Evolutionary conservation across 1,140 invertebrate species (phyloP).

Genomic region (Lanistes nyassanus): DNA sequence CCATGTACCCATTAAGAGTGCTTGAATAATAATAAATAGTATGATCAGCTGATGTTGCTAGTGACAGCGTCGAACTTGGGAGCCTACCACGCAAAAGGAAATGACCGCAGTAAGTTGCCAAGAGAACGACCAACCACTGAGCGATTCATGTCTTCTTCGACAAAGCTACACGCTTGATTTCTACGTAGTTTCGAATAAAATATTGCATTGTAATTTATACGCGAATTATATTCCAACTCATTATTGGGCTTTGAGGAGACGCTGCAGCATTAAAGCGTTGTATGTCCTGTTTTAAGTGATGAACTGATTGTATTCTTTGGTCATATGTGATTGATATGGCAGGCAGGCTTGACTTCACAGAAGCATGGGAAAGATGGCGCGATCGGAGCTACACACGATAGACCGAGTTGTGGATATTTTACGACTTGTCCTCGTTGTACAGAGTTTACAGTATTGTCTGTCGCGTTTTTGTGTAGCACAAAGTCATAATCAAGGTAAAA

Average conservation of each 20-base stretch:
- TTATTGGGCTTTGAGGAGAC: too few species aligned
- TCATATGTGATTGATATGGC: background rate
- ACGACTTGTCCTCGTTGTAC: conserved; percentile 60
- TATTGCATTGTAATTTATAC: background rate
- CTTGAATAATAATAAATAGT: too few species aligned
- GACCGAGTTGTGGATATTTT: conserved; percentile 60
- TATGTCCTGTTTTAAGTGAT: background rate
- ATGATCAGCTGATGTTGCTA: too few species aligned
- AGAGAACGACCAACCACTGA: conserved; percentile 46
- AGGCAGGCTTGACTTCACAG: conserved; percentile 34
- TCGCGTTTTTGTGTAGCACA: conserved; percentile 60
- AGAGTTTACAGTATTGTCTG: conserved; percentile 54
- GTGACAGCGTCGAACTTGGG: conserved; percentile 9
- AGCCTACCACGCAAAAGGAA: conserved; percentile 28
- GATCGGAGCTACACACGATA: conserved; percentile 57
- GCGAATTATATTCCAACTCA: too few species aligned
- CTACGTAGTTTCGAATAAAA: conserved; percentile 33
- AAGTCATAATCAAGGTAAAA: conserved; percentile 65
- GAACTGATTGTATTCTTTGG: background rate
- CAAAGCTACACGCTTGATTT: conserved; percentile 25
- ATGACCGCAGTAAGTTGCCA: conserved; percentile 41
- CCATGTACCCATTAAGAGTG: background rate
- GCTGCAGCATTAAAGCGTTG: too few species aligned
- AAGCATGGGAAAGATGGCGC: conserved; percentile 61
- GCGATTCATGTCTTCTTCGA: conserved; percentile 26